These are phyloP conservation scores for Sesia apiformis DNA, from an alignment of 2,888 invertebrate species.

Conservation along the genomic window DNA sequence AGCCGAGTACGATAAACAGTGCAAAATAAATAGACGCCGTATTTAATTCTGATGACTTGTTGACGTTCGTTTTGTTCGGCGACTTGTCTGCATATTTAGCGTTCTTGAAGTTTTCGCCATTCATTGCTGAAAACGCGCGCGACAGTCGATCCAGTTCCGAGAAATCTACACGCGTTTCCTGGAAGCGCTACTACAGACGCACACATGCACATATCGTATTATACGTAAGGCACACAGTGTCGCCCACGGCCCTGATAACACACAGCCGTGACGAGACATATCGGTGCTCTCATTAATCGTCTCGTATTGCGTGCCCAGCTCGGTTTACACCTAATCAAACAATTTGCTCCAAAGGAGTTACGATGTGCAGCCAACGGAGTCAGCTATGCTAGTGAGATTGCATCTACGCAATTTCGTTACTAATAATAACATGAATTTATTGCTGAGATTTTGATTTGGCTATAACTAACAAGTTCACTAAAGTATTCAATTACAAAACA, in stretches of 20 bases:
- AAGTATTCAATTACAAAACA: background rate
- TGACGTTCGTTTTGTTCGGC: too few relatives aligned
- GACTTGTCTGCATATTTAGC: too few relatives aligned
- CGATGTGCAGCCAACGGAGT: conserved; percentile 22
- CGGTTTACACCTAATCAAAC: conserved; percentile 61
- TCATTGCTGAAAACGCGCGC: conserved; percentile 59
- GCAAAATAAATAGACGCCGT: background rate
- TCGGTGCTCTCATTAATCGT: conserved; percentile 62
- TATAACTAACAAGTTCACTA: conserved; percentile 1
- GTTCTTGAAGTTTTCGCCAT: conserved; percentile 24
- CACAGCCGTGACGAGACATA: conserved; percentile 53
- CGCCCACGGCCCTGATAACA: conserved; percentile 65
- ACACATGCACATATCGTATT: conserved; percentile 34
- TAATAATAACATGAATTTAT: conserved; percentile 12
- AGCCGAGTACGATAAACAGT: background rate
- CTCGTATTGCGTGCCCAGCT: conserved; percentile 56
- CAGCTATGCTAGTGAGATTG: conserved; percentile 8
- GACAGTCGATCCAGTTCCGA: conserved; percentile 63
- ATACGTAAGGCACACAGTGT: conserved; percentile 41
- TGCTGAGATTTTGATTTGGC: conserved; percentile 12
- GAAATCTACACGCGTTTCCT: conserved; percentile 69
- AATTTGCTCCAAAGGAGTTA: conserved; percentile 39
- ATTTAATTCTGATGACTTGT: too few relatives aligned
- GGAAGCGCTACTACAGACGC: conserved; percentile 65
- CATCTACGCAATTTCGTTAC: conserved; percentile 11